Conservation (phyloP, 2,113 vertebrate genomes). For the Macaca nemestrina region DNA sequence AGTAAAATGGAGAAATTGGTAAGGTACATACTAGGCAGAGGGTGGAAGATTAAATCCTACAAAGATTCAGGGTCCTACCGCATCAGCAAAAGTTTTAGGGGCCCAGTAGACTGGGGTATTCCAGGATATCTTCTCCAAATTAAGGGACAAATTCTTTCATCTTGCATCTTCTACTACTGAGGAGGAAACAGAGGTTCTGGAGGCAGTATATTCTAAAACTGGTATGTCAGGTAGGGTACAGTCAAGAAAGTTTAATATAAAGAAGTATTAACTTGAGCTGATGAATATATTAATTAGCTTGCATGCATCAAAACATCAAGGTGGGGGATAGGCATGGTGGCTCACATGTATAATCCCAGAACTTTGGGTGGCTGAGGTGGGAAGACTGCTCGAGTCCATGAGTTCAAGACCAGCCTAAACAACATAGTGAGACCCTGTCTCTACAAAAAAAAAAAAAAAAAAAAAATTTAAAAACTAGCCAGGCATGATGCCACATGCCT, state of each 20-base stretch:
- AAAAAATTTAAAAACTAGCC: too few relatives aligned
- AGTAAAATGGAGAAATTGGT: background rate
- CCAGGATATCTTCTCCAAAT: background rate
- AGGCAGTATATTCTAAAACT: background rate
- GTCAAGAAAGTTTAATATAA: background rate
- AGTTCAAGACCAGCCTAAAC: too few relatives aligned
- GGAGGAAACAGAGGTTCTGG: background rate
- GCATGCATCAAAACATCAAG: background rate
- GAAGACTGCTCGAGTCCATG: too few relatives aligned
- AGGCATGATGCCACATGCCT: too few relatives aligned
- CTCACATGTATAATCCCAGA: too few relatives aligned
- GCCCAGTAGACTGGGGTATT: background rate
- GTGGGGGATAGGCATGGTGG: too few relatives aligned
- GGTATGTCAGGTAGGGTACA: background rate
- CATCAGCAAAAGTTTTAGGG: background rate
- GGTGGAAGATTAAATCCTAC: background rate
- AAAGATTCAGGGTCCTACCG: background rate
- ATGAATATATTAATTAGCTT: background rate
- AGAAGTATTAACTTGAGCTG: background rate
- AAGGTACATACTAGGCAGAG: background rate
- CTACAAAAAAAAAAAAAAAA: too few relatives aligned
- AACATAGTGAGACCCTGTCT: too few relatives aligned
- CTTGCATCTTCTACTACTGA: background rate
- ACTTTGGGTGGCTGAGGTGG: too few relatives aligned
- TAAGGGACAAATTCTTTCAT: background rate